A percentile compares a stretch with the other conserved stretches of the same genome.
These are phyloP conservation scores for Peromyscus nudipes DNA, from an alignment of 2,797 vertebrate genomes.

Conservation along the genomic window DNA sequence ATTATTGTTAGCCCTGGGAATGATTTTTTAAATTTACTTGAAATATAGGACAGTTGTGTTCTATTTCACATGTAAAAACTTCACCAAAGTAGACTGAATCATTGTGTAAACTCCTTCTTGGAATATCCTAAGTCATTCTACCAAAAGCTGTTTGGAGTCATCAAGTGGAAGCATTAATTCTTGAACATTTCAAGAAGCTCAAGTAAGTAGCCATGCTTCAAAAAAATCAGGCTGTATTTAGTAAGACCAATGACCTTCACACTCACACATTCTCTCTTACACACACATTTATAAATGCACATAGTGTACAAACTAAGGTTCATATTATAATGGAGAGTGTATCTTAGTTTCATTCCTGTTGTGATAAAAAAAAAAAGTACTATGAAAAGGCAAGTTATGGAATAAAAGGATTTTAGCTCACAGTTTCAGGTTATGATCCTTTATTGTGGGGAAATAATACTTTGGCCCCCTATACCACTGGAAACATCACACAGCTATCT, in stretches of 20 bases:
- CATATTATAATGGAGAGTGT: background rate
- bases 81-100: background rate
- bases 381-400: too few relatives aligned
- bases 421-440: background rate
- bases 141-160: background rate
- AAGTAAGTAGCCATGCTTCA: background rate
- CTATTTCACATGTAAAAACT: slow-evolving; percentile 12
- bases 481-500: background rate
- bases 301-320: background rate
- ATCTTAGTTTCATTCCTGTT: background rate
- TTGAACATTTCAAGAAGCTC: background rate
- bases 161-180: background rate
- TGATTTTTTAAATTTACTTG: background rate
- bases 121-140: slow-evolving; percentile 25
- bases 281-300: background rate
- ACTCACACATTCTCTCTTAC: background rate
- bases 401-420: background rate
- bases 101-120: background rate
- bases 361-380: background rate
- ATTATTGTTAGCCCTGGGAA: background rate
- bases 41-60: slow-evolving; percentile 55
- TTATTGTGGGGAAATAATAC: background rate
- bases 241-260: too few relatives aligned
- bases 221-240: background rate
- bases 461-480: background rate